These are phyloP conservation scores for Alloscopus bannaensis DNA, from an alignment of 2,888 invertebrate genomes.

Conservation along the genomic window DNA sequence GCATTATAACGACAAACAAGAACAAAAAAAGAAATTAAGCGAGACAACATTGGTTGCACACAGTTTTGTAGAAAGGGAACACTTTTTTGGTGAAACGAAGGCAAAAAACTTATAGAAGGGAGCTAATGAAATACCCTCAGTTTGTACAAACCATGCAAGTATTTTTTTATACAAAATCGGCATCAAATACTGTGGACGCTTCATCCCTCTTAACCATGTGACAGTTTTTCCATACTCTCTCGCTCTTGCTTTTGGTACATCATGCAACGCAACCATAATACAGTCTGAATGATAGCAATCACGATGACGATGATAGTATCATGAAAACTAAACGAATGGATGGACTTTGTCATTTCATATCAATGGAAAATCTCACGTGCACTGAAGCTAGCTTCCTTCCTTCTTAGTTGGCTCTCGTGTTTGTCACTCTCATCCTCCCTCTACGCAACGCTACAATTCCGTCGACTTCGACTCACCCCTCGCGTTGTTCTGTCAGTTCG, in stretches of 20 bases:
- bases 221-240: too few relatives aligned
- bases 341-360: constrained; percentile 54
- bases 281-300: constrained; percentile 9
- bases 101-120: too few relatives aligned
- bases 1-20: too few relatives aligned
- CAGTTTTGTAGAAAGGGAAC: too few relatives aligned
- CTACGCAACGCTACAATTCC: background rate
- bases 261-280: background rate
- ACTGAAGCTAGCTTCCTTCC: constrained; percentile 48
- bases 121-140: too few relatives aligned
- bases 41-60: too few relatives aligned
- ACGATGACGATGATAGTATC: constrained; percentile 8
- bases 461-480: background rate
- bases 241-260: background rate
- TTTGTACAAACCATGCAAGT: too few relatives aligned
- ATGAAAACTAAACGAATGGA: constrained; percentile 10
- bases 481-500: background rate
- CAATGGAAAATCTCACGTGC: constrained; percentile 47
- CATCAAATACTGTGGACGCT: too few relatives aligned
- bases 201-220: too few relatives aligned
- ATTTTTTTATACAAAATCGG: too few relatives aligned
- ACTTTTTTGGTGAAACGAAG: background rate
- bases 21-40: too few relatives aligned
- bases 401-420: constrained; percentile 20
- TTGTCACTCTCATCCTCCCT: constrained; percentile 18